Conservation (phyloP, 2,113 vertebrate species). For the Lophius piscatorius region DNA sequence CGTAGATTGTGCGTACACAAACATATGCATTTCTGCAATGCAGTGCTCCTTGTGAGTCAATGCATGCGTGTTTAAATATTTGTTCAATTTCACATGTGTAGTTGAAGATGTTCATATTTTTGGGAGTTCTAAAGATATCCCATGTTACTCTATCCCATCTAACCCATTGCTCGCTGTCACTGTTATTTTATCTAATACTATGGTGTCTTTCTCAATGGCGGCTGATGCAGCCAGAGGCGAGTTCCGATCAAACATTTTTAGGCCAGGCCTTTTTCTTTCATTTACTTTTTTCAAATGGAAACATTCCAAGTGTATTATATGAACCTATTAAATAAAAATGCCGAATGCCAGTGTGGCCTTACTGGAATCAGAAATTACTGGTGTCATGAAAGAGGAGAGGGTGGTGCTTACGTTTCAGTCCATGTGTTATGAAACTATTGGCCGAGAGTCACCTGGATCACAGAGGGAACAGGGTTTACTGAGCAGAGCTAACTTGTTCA, state of each 20-base stretch:
- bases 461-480: constrained; percentile 33
- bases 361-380: constrained; percentile 44
- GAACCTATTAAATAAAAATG: constrained; percentile 56
- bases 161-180: constrained; percentile 25
- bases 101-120: constrained; percentile 58
- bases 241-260: constrained; percentile 36
- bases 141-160: constrained; percentile 33
- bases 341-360: constrained; percentile 45
- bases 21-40: not conserved
- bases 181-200: constrained; percentile 31
- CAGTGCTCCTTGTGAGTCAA: constrained; percentile 7
- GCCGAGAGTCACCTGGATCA: constrained; percentile 47
- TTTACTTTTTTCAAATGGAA: constrained; percentile 29
- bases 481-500: constrained; percentile 22
- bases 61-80: constrained; percentile 17
- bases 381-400: constrained; percentile 38
- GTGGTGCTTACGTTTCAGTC: constrained; percentile 12
- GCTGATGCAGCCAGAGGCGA: constrained; percentile 7
- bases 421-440: constrained; percentile 30
- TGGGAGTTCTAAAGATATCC: constrained; percentile 35
- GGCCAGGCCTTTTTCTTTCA: not conserved
- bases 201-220: constrained; percentile 32
- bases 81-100: constrained; percentile 23
- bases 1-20: not conserved
- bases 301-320: constrained; percentile 37